These are phyloP conservation scores for Hedychridium roseum DNA, from an alignment of 2,888 invertebrate genomes.

Conservation along the genomic window DNA sequence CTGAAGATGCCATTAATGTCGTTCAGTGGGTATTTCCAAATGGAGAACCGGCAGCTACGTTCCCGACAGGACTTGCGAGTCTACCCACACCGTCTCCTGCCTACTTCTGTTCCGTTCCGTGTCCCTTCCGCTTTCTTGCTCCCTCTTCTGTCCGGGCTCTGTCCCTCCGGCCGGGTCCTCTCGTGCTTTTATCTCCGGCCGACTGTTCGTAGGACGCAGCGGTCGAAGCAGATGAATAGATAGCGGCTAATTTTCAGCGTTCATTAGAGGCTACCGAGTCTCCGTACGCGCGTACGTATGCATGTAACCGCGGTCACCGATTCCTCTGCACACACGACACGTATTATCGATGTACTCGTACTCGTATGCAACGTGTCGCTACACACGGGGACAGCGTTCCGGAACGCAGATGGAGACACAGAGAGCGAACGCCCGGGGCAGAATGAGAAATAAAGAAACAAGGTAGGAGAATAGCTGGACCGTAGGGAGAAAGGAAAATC, in stretches of 20 bases:
- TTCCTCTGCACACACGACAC: conserved; percentile 26
- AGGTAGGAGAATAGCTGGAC: too few relatives aligned
- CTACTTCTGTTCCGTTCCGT: conserved; percentile 21
- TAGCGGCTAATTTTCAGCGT: conserved; percentile 52
- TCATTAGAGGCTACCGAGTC: conserved; percentile 43
- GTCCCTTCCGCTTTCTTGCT: conserved; percentile 2
- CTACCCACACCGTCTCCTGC: conserved; percentile 9
- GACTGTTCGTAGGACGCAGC: conserved; percentile 39
- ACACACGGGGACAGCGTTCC: not conserved
- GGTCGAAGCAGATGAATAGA: conserved; percentile 50
- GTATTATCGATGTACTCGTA: conserved; percentile 29
- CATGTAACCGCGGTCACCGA: not conserved
- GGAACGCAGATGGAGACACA: too few relatives aligned
- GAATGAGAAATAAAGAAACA: too few relatives aligned
- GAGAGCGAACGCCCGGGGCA: too few relatives aligned
- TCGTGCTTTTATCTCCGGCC: too few relatives aligned
- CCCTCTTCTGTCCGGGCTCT: not conserved
- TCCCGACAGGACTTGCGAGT: too few relatives aligned
- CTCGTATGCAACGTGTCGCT: not conserved
- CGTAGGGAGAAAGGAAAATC: too few relatives aligned
- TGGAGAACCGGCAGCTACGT: too few relatives aligned
- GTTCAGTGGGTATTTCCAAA: too few relatives aligned
- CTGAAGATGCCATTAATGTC: too few relatives aligned
- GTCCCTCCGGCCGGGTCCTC: conserved; percentile 9
- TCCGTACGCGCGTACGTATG: conserved; percentile 27